These are phyloP conservation scores for Falco cherrug DNA, from an alignment of 2,797 vertebrate species.

Conservation along the genomic window DNA sequence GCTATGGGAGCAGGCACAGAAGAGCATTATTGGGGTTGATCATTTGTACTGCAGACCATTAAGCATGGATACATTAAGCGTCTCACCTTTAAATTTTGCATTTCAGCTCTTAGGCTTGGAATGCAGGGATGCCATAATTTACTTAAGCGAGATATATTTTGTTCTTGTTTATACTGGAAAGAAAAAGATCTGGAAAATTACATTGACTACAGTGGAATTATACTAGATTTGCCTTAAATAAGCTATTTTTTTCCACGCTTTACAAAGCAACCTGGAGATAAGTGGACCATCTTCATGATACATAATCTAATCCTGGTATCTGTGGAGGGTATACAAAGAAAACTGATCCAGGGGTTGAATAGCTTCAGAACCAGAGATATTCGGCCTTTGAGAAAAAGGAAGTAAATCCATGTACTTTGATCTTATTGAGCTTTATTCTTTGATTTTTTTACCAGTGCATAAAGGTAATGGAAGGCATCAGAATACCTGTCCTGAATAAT, in stretches of 20 bases:
- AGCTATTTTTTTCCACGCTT: background rate
- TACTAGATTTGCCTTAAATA: background rate
- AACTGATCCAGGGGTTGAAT: background rate
- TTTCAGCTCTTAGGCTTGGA: constrained; percentile 34
- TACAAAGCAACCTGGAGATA: background rate
- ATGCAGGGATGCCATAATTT: background rate
- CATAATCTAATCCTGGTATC: background rate
- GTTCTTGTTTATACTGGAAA: background rate
- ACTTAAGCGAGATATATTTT: background rate
- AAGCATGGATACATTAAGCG: constrained; percentile 49
- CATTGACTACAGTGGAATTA: background rate
- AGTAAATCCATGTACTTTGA: constrained; percentile 7
- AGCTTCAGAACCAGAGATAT: background rate
- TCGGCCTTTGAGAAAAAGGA: constrained; percentile 7
- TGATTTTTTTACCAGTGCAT: background rate
- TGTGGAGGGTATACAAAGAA: background rate
- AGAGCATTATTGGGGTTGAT: constrained; percentile 60
- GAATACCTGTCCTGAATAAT: background rate
- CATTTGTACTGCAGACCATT: constrained; percentile 71
- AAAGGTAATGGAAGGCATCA: background rate
- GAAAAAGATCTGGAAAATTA: background rate
- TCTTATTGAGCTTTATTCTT: background rate
- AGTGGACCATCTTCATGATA: background rate
- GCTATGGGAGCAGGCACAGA: constrained; percentile 36
- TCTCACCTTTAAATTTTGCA: constrained; percentile 47